Percentiles rank a stretch among this genome's conserved stretches.
phyloP scores from a whole-genome alignment of 2,888 invertebrate genomes.

The Sicus ferrugineus region DNA sequence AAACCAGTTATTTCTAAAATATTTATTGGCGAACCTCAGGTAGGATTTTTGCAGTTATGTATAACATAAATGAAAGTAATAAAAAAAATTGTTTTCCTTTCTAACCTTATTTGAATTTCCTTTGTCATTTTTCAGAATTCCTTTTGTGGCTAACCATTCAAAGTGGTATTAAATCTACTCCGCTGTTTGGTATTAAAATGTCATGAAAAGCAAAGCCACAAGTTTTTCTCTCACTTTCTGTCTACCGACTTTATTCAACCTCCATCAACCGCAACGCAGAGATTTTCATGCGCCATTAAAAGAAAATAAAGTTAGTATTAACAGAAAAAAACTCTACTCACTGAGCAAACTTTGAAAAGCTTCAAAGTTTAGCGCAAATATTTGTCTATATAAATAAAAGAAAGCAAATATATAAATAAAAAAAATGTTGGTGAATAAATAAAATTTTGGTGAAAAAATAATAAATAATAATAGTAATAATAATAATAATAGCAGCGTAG shows the following conservation, averaged over 20 bases:
- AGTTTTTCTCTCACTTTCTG: neutral
- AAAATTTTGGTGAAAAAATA: neutral
- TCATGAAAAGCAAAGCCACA: slow-evolving; percentile 13
- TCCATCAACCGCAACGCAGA: slow-evolving; percentile 5
- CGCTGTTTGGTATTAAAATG: slow-evolving; percentile 13
- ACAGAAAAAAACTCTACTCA: neutral
- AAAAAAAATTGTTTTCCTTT: too few relatives aligned
- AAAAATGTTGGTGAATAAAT: neutral
- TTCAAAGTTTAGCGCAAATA: slow-evolving; percentile 29
- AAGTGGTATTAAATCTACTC: slow-evolving; percentile 20
- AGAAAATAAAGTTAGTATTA: neutral
- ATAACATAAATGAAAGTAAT: too few relatives aligned
- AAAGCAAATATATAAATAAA: slow-evolving; percentile 25
- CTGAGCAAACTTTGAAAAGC: slow-evolving; percentile 19
- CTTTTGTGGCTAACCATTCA: slow-evolving; percentile 2
- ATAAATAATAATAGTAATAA: neutral
- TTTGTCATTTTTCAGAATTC: slow-evolving; percentile 16
- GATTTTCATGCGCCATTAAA: slow-evolving; percentile 16
- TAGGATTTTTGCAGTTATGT: too few relatives aligned
- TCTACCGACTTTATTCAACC: neutral
- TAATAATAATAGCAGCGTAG: neutral
- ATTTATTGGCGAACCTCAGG: too few relatives aligned
- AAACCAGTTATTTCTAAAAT: too few relatives aligned
- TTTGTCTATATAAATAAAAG: slow-evolving; percentile 30
- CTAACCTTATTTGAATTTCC: slow-evolving; percentile 3